Evolutionary conservation across 2,888 invertebrate species (phyloP), one percentile per base, ranked within the genome.

Genomic region (Elegia similella): DNA sequence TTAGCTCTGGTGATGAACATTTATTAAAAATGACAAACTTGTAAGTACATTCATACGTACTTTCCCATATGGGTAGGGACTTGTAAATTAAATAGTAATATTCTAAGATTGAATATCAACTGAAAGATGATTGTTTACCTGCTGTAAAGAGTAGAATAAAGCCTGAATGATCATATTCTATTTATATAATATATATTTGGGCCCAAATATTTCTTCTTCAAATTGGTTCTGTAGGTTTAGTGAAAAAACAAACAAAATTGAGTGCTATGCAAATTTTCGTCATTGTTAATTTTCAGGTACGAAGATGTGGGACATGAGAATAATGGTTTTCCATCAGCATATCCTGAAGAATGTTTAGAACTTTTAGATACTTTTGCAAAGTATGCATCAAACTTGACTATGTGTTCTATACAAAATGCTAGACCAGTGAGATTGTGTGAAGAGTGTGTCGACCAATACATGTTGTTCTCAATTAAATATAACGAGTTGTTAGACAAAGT

Each of bases 391-490:
- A 84, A 92, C 67, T 94, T 94, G 66, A 93, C 93, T 0, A 81
- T 85, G 56, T 95, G 95, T 80, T 92, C 94, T 0, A 92, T 94
- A 60, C 67, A 84, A 57, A 75, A 93, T 79, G 93, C 95, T 12
- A 85, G 93, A 63, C 95, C 95, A 6, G 93, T 95, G 65, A 91
- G 82, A 59, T 72, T 95, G 17, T 95, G 95, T 79, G 90, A 93
- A 74, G 80, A 79, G 50, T 95, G 95, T 78, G 83, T 94, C 10
- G 74, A 88, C 16, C 68, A 86, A 17, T 95, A 93, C 81, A 75
- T 93, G 15, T 72, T 78, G 62, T 92, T 94, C 53, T 65, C 80
- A 58, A 69, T 82, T 29, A 92, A 88, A 66, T 94, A 94, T 72
- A 63, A 90, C 60, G 88, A 92, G 58, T 85, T 94, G 70, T 66